phyloP scores from a whole-genome alignment of 2,113 vertebrate genomes.

The Propithecus coquereli region DNA sequence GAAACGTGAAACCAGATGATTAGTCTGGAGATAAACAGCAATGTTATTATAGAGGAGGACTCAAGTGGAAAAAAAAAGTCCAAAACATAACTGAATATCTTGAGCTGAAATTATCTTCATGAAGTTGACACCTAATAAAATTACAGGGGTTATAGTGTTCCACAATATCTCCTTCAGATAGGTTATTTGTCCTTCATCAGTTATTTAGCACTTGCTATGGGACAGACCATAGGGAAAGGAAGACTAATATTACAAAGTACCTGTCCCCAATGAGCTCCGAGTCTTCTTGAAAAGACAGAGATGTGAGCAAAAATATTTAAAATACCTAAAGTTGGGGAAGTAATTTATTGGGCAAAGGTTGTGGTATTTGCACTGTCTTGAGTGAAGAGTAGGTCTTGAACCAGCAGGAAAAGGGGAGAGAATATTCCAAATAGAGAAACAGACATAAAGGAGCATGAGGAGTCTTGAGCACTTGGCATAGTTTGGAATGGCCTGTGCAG shows the following conservation, averaged over 20 bases:
- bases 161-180: neutral
- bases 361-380: neutral
- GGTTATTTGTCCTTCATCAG: neutral
- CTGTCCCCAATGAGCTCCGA: neutral
- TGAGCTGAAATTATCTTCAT: neutral
- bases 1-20: neutral
- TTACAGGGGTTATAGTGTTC: neutral
- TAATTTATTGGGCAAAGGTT: neutral
- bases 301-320: neutral
- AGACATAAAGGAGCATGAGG: neutral
- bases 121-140: neutral
- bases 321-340: neutral
- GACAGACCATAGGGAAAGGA: neutral
- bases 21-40: slow-evolving; percentile 31
- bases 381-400: neutral
- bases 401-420: neutral
- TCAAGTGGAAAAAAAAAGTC: neutral
- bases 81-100: neutral
- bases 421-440: neutral
- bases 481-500: neutral
- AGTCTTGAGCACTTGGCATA: neutral
- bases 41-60: neutral
- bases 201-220: neutral
- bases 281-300: neutral
- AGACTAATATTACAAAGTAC: neutral